A percentile compares a stretch with the other conserved stretches of the same genome.
Conservation (phyloP, 2,113 vertebrate genomes). For the Carassius carassius region DNA sequence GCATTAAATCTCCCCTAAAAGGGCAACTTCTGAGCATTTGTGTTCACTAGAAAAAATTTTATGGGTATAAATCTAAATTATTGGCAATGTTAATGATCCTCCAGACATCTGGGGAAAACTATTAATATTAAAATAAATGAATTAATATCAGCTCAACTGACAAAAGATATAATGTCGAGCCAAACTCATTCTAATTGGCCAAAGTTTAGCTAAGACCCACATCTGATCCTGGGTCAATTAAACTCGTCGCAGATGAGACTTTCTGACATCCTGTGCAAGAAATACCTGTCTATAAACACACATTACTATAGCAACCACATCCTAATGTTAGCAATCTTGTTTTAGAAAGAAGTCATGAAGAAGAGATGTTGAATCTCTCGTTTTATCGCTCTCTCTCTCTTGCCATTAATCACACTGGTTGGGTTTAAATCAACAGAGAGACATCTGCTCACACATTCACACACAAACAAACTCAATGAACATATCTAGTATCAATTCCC, state of each 20-base stretch:
- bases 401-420: not conserved
- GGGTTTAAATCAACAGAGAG: conserved; percentile 1
- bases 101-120: not conserved
- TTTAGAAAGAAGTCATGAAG: not conserved
- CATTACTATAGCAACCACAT: conserved; percentile 49
- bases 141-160: not conserved
- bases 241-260: not conserved
- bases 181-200: not conserved
- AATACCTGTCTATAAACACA: not conserved
- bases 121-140: not conserved
- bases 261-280: not conserved
- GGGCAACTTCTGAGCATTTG: not conserved
- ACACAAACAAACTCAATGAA: not conserved
- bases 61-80: not conserved
- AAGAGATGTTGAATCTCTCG: too few species aligned
- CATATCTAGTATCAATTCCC: not conserved
- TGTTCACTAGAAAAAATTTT: not conserved
- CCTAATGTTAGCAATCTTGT: conserved; percentile 25
- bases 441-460: conserved; percentile 17
- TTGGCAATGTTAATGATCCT: not conserved
- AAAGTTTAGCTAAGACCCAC: too few species aligned
- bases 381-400: not conserved
- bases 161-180: not conserved
- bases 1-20: not conserved
- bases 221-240: not conserved